Evolutionary conservation across 2,888 invertebrate genomes (phyloP), one percentile per base, ranked within the genome.

Genomic region (Trachelus tabidus): DNA sequence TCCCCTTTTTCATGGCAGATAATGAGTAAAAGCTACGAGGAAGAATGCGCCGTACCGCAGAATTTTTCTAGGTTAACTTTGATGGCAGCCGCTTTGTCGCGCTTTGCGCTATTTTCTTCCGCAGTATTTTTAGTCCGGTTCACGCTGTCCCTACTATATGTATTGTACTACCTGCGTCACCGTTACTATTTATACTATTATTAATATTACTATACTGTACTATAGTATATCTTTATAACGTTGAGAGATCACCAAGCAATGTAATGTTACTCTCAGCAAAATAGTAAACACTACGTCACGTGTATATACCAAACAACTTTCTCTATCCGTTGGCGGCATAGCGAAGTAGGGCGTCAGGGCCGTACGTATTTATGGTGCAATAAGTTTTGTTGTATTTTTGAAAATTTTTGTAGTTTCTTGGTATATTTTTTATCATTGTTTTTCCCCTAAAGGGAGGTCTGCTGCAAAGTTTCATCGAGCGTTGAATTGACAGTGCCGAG

Each of bases 201-300:
- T 23, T 23, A 56, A 23, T 56, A 56, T 40, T 40, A 40, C 40
- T 56, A 56, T 56, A 56, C 23, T 6, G 23, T 56, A 23, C 23
- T 23, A 23, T 56, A 56, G 56, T 56, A 23, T 56, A 23, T 56
- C 56, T 9, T 23, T 56, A 56, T 23, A 56, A 56, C 56, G 56
- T 9, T 56, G 2, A 56, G 56, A 56, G 56, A 56, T 23, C 56
- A 9, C 23, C 23, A 23, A 56, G 56, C 56, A 34, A 30, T 33
- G 31, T 30, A 69, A 71, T 34, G 71, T 71, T 71, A 71, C 12
- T 33, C 71, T 23, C 31, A 34, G 71, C 71, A 34, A 71, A 71
- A 71, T 71, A 71, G 71, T 71, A 71, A 71, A 71, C 71, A 71
- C 71, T 33, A 15, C 71, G 31, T 34, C 33, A 71, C 33, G 31